Evolutionary conservation across 2,888 invertebrate genomes (phyloP), one percentile per base, ranked within the genome.

Genomic region (Calameuta filiformis): DNA sequence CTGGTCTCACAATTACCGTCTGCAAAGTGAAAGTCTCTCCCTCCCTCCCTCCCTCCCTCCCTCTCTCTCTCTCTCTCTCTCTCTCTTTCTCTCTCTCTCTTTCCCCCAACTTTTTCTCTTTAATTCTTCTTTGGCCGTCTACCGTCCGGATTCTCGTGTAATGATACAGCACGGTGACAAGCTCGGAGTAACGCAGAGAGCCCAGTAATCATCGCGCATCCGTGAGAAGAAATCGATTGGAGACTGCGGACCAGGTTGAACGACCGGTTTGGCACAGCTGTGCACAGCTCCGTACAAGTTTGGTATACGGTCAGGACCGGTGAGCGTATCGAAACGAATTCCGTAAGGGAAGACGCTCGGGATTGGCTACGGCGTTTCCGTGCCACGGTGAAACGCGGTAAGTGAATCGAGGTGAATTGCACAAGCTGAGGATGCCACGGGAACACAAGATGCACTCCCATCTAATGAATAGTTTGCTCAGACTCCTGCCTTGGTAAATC

Each of bases 401-500:
- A 87, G 86, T 84, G 83, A 87, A 86, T 87, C 80, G 84, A 86
- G 79, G 81, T 73, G 79, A 77, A 80, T 87, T 87, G 83, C 86
- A 82, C 85, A 87, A 87, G 81, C 77, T 68, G 79, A 83, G 80
- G 82, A 83, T 80, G 82, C 82, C 80, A 84, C 83, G 83, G 79
- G 85, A 84, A 84, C 81, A 82, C 86, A 85, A 84, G 83, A 86
- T 84, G 84, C 83, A 86, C 86, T 86, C 85, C 86, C 79, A 85
- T 87, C 87, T 88, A 88, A 87, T 87, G 86, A 88, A 88, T 88
- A 87, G 86, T 87, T 87, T 84, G 87, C 82, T 85, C 87, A 83
- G 83, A 83, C 83, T 81, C 76, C 80, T 82, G 84, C 82, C 83
- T 81, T 79, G 85, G 84, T 84, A 85, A 87, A 87, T 83, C 85